Evolutionary conservation across 2,888 invertebrate species (phyloP), one percentile per base, ranked within the genome.

Genomic region (Agrotis puta): DNA sequence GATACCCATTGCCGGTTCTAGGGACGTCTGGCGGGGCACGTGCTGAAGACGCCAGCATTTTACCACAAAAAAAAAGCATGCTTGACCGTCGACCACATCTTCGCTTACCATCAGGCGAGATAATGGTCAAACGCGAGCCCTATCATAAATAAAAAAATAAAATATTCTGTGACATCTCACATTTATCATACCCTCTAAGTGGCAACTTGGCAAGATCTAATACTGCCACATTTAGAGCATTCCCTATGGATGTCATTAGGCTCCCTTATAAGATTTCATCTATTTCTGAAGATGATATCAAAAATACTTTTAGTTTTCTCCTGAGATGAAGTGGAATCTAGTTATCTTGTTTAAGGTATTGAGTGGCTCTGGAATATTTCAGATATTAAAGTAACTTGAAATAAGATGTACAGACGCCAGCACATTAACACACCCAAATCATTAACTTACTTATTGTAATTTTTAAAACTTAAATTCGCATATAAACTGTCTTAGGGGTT

Each of bases 191-290:
- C 39, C 13, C 18, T 54, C n/a, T 59, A 57, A 63, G 39, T 47
- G 54, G 5, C 27, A 56, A 56, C 54, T 27, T 56, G 54, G n/a
- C 45, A 13, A 50, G 39, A 66, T 54, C 9, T 61, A 62, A 16
- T 22, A 18, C 45, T 27, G 22, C 16, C 27, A 72, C 18, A 69
- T 54, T 57, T n/a, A 62, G 18, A 53, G 3, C 1, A 75, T 39
- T 80, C 81, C 77, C 77, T 14, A 20, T 39, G 61, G 77, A 65
- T 50, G 20, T 80, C 76, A 75, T 77, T 77, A 77, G 54, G 14
- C 3, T 14, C 20, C 59, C 59, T 20, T 50, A 74, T 79, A 79
- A 54, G 56, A 33, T 77, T 77, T 79, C 77, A 67, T 64, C 51
- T 24, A 79, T 61, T 64, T 79, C 59, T 64, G 54, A 33, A 56